These are phyloP conservation scores for Thymelicus lineola DNA, from an alignment of 2,888 invertebrate species.

Conservation along the genomic window DNA sequence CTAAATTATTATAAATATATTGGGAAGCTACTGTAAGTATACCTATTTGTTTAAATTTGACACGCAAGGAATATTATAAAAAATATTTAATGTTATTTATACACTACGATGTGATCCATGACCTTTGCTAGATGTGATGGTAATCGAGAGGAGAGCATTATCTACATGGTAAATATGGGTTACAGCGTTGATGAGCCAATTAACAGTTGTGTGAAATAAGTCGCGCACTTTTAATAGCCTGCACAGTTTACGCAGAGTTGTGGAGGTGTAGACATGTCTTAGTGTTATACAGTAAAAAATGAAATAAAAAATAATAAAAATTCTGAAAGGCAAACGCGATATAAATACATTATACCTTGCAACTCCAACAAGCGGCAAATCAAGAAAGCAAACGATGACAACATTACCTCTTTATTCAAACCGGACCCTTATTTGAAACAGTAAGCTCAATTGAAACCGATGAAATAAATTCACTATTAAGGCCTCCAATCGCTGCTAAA, in stretches of 20 bases:
- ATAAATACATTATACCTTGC: background rate
- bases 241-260: constrained; percentile 43
- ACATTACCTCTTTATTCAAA: constrained; percentile 28
- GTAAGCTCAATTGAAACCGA: constrained; percentile 32
- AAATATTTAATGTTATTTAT: background rate
- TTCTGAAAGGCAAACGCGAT: background rate
- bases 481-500: constrained; percentile 36
- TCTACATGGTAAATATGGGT: constrained; percentile 47
- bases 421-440: constrained; percentile 14
- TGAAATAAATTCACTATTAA: constrained; percentile 36
- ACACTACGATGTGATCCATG: background rate
- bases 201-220: constrained; percentile 72
- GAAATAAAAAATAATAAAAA: background rate
- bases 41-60: no score
- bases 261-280: constrained; percentile 18
- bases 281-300: background rate
- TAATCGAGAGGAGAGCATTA: constrained; percentile 18
- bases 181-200: constrained; percentile 66
- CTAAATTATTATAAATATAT: no score
- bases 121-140: constrained; percentile 7
- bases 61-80: no score
- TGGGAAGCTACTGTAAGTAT: no score
- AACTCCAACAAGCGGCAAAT: background rate
- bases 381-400: constrained; percentile 14
- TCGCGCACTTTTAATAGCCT: constrained; percentile 58